Conservation (phyloP, 2,797 vertebrate species). For the Macroramphosus scolopax region DNA sequence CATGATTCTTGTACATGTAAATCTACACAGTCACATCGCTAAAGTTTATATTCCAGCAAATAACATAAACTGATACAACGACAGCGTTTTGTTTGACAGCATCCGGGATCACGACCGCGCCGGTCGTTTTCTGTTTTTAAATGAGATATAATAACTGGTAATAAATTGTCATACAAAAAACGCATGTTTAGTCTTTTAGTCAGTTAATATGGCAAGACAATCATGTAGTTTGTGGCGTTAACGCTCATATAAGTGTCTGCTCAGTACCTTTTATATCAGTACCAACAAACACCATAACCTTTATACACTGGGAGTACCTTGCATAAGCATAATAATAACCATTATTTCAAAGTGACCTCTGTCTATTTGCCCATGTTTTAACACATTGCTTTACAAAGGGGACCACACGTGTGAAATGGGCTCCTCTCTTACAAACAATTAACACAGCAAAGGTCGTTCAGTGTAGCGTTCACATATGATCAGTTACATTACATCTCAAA, state of each 20-base stretch:
- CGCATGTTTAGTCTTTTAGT: slow-evolving; percentile 51
- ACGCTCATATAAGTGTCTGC: slow-evolving; percentile 30
- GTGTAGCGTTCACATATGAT: slow-evolving; percentile 1
- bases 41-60: slow-evolving; percentile 54
- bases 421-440: slow-evolving; percentile 8
- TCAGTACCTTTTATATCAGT: slow-evolving; percentile 44
- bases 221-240: slow-evolving; percentile 36
- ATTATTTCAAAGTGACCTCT: slow-evolving; percentile 25
- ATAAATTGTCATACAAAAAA: slow-evolving; percentile 28
- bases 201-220: slow-evolving; percentile 58
- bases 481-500: slow-evolving; percentile 15
- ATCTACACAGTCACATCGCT: slow-evolving; percentile 57
- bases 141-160: slow-evolving; percentile 4
- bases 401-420: slow-evolving; percentile 3
- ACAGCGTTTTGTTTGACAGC: slow-evolving; percentile 22
- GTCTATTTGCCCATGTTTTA: slow-evolving; percentile 6
- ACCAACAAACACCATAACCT: slow-evolving; percentile 40
- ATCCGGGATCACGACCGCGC: slow-evolving; percentile 24
- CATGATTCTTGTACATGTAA: slow-evolving; percentile 44
- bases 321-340: slow-evolving; percentile 18
- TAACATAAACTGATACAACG: slow-evolving; percentile 43
- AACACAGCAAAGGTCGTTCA: slow-evolving; percentile 7
- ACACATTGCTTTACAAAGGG: slow-evolving; percentile 13
- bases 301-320: slow-evolving; percentile 34
- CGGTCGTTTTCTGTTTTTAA: slow-evolving; percentile 12